Conservation (phyloP, 2,797 vertebrate species). For the Bovichtus diacanthus region DNA sequence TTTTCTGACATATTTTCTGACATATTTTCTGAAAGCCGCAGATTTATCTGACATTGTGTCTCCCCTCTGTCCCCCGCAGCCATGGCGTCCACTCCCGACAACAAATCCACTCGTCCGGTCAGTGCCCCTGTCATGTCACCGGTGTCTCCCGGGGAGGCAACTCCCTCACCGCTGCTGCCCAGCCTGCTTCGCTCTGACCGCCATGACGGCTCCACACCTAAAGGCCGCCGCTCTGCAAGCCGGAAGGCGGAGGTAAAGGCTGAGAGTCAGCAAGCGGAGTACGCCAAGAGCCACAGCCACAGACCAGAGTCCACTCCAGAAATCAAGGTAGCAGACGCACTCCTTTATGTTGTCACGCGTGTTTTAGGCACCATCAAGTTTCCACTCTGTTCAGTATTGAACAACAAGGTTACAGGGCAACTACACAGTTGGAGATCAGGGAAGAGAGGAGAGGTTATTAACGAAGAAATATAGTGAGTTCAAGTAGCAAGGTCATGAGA, state of each 20-base stretch:
- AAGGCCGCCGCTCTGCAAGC: slow-evolving; percentile 61
- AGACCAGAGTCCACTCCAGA: slow-evolving; percentile 80
- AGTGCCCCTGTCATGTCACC: slow-evolving; percentile 91
- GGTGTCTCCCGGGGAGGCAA: slow-evolving; percentile 73
- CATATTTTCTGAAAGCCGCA: not conserved
- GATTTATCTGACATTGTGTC: not conserved
- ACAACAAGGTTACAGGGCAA: not conserved
- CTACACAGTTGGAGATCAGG: not conserved
- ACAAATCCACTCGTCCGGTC: slow-evolving; percentile 91
- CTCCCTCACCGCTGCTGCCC: slow-evolving; percentile 60
- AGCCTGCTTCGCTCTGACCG: slow-evolving; percentile 51
- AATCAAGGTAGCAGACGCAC: slow-evolving; percentile 85
- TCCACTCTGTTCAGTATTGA: not conserved
- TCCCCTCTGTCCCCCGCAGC: slow-evolving; percentile 68
- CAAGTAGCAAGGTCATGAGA: not conserved
- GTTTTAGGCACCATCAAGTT: not conserved
- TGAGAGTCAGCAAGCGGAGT: slow-evolving; percentile 79
- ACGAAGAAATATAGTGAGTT: not conserved
- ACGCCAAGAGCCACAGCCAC: slow-evolving; percentile 73
- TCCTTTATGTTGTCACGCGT: not conserved
- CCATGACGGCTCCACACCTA: slow-evolving; percentile 63
- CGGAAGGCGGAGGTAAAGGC: slow-evolving; percentile 81
- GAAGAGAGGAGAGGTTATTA: not conserved
- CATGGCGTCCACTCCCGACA: slow-evolving; percentile 90
- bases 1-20: too few relatives aligned